Evolutionary conservation across 2,888 invertebrate genomes (phyloP).

Genomic region (Pseudolycoriella hygida): DNA sequence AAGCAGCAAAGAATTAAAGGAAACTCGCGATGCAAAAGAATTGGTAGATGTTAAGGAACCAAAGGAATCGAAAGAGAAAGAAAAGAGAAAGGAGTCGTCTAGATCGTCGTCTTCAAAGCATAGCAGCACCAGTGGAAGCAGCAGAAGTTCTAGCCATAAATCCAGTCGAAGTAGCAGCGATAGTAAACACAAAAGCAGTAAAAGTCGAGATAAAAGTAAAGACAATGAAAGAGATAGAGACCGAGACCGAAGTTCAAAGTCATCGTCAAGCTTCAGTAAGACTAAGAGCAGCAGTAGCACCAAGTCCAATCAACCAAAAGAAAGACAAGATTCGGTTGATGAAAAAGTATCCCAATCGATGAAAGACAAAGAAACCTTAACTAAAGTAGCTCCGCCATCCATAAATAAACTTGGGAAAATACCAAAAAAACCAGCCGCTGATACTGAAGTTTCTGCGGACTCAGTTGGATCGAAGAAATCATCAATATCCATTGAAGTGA

Average conservation of each 20-base stretch:
- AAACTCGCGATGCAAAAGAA: constrained; percentile 23
- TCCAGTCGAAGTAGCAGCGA: constrained; percentile 23
- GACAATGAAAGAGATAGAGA: constrained; percentile 27
- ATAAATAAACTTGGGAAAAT: constrained; percentile 62
- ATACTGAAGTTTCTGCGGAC: constrained; percentile 23
- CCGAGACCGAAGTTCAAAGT: constrained; percentile 20
- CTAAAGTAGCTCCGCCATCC: constrained; percentile 46
- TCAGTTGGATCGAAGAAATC: constrained; percentile 37
- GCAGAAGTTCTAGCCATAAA: constrained; percentile 13
- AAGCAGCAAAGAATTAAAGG: constrained; percentile 12
- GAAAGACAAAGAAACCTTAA: constrained; percentile 48
- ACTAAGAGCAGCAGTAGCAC: constrained; percentile 17
- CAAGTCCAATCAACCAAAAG: constrained; percentile 24
- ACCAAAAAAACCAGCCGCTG: constrained; percentile 41
- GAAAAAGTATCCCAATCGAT: constrained; percentile 33
- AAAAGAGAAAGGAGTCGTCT: constrained; percentile 15
- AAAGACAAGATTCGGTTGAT: too few species aligned
- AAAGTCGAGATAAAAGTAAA: constrained; percentile 13
- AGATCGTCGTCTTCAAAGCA: not conserved
- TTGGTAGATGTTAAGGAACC: constrained; percentile 15
- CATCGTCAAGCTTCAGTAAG: constrained; percentile 25
- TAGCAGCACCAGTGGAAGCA: not conserved
- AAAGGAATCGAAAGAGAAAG: constrained; percentile 16
- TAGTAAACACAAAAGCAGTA: constrained; percentile 22
- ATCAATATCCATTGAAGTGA: constrained; percentile 65